These are phyloP conservation scores for Leuctra nigra DNA, from an alignment of 2,888 invertebrate genomes.

Conservation along the genomic window DNA sequence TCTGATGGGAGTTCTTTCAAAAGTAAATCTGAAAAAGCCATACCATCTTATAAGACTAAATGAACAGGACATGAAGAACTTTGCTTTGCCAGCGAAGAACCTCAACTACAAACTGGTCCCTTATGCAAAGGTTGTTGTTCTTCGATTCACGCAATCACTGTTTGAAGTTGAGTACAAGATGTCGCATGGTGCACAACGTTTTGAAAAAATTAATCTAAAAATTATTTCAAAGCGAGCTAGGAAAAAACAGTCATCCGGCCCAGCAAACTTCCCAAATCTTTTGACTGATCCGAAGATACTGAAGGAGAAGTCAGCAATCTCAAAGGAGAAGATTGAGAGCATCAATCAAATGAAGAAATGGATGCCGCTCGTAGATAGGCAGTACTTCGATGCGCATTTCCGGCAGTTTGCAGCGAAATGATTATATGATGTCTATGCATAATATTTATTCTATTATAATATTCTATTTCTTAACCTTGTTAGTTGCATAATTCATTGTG, in stretches of 20 bases:
- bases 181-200: neutral
- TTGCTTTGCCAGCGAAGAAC: neutral
- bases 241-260: neutral
- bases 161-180: constrained; percentile 2
- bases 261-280: neutral
- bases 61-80: neutral
- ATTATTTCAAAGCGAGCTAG: neutral
- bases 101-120: constrained; percentile 5
- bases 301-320: neutral
- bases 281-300: neutral
- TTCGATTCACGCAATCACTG: neutral
- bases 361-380: neutral
- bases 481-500: too few relatives aligned
- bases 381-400: neutral
- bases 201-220: neutral
- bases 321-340: neutral
- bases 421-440: too few relatives aligned
- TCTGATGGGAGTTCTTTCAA: constrained; percentile 1
- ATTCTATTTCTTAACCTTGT: too few relatives aligned
- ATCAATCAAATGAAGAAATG: neutral
- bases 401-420: too few relatives aligned
- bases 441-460: too few relatives aligned
- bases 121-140: neutral
- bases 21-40: constrained; percentile 7
- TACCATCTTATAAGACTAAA: constrained; percentile 7